Evolutionary conservation across 2,888 invertebrate species (phyloP).

Genomic region (Acrobasis consociella): DNA sequence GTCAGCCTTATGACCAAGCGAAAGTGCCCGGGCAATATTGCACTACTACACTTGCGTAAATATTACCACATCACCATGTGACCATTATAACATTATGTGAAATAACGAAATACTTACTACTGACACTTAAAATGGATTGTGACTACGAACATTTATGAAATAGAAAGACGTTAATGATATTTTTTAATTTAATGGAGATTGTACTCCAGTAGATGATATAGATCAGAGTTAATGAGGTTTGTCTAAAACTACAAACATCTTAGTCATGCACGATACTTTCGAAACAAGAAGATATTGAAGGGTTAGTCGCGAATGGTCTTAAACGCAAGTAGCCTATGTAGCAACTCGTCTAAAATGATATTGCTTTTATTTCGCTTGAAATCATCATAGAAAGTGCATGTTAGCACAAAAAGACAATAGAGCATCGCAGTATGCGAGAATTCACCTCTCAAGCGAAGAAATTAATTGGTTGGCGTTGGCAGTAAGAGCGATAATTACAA

Average conservation of each 20-base stretch:
- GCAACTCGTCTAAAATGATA: no score
- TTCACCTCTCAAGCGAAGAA: slow-evolving; percentile 48
- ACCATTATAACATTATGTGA: not conserved
- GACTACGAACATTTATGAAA: not conserved
- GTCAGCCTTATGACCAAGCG: slow-evolving; percentile 1
- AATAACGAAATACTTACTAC: not conserved
- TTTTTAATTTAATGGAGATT: slow-evolving; percentile 3
- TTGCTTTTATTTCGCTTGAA: slow-evolving; percentile 27
- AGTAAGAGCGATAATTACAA: slow-evolving; percentile 53
- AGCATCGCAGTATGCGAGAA: slow-evolving; percentile 42
- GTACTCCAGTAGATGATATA: not conserved
- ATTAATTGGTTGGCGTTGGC: slow-evolving; percentile 49
- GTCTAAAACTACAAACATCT: not conserved
- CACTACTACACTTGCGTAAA: slow-evolving; percentile 12
- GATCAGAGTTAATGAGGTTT: slow-evolving; percentile 1
- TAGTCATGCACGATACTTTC: slow-evolving; percentile 24
- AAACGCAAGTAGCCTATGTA: no score
- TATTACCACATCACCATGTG: slow-evolving; percentile 1
- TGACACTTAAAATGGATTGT: slow-evolving; percentile 2
- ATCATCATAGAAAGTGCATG: slow-evolving; percentile 53
- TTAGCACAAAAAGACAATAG: slow-evolving; percentile 56
- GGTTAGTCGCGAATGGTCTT: no score
- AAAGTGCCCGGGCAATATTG: not conserved
- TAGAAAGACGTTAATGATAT: not conserved
- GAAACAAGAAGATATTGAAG: slow-evolving; percentile 14